Percentiles rank a stretch among this genome's conserved stretches.
phyloP scores from a whole-genome alignment of 1,140 invertebrate species.

The Heliconius himera region DNA sequence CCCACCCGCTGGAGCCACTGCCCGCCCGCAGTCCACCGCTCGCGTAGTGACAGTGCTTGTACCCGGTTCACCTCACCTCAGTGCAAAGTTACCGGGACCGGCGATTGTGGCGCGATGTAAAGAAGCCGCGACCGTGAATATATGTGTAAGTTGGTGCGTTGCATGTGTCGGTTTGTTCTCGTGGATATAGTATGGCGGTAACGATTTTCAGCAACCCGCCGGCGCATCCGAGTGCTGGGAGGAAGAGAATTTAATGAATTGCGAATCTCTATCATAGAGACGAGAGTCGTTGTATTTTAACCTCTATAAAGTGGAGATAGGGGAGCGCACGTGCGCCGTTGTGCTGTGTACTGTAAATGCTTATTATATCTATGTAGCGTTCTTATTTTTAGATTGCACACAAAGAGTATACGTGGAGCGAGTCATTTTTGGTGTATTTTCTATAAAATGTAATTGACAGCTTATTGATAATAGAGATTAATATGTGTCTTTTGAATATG shows the following conservation, averaged over 20 bases:
- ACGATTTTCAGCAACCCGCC: conserved; percentile 62
- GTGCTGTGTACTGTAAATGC: conserved; percentile 36
- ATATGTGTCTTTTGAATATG: not conserved
- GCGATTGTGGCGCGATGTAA: conserved; percentile 78
- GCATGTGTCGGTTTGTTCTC: conserved; percentile 58
- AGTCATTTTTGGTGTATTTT: not conserved
- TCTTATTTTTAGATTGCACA: not conserved
- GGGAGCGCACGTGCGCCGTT: conserved; percentile 70
- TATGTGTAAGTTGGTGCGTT: conserved; percentile 78
- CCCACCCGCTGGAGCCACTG: conserved; percentile 31
- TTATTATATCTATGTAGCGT: not conserved
- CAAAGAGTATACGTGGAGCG: not conserved
- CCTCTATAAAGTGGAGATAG: conserved; percentile 59
- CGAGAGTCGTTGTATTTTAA: conserved; percentile 61
- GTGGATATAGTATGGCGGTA: conserved; percentile 58
- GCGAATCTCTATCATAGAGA: conserved; percentile 39
- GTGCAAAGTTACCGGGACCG: conserved; percentile 55
- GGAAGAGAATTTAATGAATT: conserved; percentile 67
- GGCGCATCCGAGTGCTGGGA: conserved; percentile 53
- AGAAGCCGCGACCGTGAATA: conserved; percentile 73
- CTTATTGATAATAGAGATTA: not conserved
- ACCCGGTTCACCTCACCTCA: not conserved
- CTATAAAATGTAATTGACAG: not conserved
- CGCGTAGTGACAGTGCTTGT: conserved; percentile 4
- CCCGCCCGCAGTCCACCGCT: not conserved